Percentiles rank a stretch among this genome's conserved stretches.
Conservation (phyloP, 2,888 invertebrate species). For the Fragum sueziense region DNA sequence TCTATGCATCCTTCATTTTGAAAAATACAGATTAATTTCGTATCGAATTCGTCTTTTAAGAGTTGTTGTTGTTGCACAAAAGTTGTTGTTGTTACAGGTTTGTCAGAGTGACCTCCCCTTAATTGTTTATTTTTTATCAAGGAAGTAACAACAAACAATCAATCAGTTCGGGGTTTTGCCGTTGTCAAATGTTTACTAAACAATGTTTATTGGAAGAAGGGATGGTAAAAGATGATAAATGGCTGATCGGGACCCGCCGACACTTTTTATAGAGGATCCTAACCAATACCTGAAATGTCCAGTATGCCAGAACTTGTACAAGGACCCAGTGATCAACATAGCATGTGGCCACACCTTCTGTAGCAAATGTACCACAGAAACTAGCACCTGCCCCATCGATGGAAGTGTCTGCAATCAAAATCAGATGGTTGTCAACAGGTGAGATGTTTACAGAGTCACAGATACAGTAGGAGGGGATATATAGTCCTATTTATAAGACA, state of each 20-base stretch:
- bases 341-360: conserved; percentile 79
- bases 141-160: too few relatives aligned
- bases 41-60: too few relatives aligned
- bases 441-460: background rate
- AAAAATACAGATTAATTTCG: too few relatives aligned
- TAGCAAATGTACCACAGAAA: conserved; percentile 64
- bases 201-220: too few relatives aligned
- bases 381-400: conserved; percentile 68
- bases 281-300: conserved; percentile 74
- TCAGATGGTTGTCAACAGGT: conserved; percentile 75
- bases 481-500: too few relatives aligned
- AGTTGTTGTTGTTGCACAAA: too few relatives aligned
- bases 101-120: background rate
- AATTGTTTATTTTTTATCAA: background rate
- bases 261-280: conserved; percentile 55
- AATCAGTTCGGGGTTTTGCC: too few relatives aligned
- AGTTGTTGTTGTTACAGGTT: background rate
- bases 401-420: conserved; percentile 61
- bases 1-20: too few relatives aligned
- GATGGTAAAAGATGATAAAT: background rate
- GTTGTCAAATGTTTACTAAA: too few relatives aligned
- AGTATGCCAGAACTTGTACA: conserved; percentile 69
- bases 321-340: conserved; percentile 75
- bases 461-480: background rate
- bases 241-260: conserved; percentile 22